Conservation (phyloP, 2,797 vertebrate genomes). For the Rhinophrynus dorsalis region DNA sequence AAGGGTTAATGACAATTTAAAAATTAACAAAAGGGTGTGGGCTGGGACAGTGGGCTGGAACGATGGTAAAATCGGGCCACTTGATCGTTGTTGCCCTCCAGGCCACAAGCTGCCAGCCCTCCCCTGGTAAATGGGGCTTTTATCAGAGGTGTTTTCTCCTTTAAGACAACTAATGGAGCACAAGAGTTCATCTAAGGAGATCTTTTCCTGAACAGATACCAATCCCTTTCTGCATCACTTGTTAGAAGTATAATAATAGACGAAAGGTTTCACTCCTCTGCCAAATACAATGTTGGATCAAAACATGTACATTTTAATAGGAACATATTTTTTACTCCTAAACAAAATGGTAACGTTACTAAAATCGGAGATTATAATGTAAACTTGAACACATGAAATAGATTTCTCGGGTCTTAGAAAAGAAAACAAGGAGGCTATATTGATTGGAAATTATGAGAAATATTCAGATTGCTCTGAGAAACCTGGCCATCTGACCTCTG, state of each 20-base stretch:
- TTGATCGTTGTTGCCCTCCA: no score
- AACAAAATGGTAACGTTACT: constrained; percentile 11
- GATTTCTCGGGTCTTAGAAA: not conserved
- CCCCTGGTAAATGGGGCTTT: no score
- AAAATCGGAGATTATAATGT: constrained; percentile 8
- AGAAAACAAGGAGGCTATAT: not conserved
- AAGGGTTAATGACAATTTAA: no score
- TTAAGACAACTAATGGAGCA: no score
- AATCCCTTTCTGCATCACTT: not conserved
- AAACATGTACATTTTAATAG: not conserved
- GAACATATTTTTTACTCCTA: not conserved
- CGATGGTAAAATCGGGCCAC: no score
- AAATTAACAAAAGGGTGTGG: no score
- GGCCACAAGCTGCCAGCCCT: no score
- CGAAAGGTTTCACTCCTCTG: not conserved
- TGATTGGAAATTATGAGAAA: not conserved
- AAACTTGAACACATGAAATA: not conserved
- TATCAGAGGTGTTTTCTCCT: no score
- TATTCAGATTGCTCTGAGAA: not conserved
- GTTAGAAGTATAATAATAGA: constrained; percentile 9
- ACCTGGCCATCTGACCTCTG: not conserved
- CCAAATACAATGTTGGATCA: constrained; percentile 12
- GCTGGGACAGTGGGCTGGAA: no score
- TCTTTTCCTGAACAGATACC: not conserved
- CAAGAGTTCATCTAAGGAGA: constrained; percentile 14